Evolutionary conservation across 2,797 vertebrate genomes (phyloP).

Genomic region (Rhincodon typus): DNA sequence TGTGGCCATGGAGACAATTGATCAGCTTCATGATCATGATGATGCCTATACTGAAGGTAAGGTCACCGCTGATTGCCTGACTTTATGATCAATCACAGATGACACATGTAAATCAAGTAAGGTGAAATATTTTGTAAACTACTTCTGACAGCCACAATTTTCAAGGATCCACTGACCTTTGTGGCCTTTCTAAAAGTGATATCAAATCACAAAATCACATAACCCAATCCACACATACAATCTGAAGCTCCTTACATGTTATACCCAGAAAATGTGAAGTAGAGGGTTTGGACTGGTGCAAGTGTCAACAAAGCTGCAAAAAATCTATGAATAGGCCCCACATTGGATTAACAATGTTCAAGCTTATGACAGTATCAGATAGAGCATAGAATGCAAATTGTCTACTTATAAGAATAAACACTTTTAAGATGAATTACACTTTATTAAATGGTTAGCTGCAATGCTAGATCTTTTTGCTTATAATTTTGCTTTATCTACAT

Average conservation of each 20-base stretch:
- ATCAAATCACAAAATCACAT: neutral
- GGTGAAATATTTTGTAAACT: neutral
- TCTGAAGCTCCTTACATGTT: neutral
- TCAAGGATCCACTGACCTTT: neutral
- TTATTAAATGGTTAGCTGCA: neutral
- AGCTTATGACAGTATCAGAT: neutral
- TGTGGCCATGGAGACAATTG: slow-evolving; percentile 55
- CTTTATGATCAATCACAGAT: neutral
- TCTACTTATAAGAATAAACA: neutral
- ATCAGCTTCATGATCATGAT: slow-evolving; percentile 67
- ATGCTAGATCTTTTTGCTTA: neutral
- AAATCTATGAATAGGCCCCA: neutral
- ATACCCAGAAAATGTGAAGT: neutral
- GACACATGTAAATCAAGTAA: neutral
- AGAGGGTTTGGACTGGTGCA: neutral
- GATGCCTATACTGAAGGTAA: slow-evolving; percentile 76
- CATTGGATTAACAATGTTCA: neutral
- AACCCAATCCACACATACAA: neutral
- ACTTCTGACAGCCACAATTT: neutral
- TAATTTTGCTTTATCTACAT: neutral
- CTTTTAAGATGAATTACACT: neutral
- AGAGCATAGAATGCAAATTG: neutral
- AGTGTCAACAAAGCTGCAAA: neutral
- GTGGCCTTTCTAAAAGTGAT: neutral
- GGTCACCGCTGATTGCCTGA: neutral